Evolutionary conservation across 2,797 vertebrate species (phyloP), one percentile per base, ranked within the genome.

Genomic region (Gouania willdenowi): DNA sequence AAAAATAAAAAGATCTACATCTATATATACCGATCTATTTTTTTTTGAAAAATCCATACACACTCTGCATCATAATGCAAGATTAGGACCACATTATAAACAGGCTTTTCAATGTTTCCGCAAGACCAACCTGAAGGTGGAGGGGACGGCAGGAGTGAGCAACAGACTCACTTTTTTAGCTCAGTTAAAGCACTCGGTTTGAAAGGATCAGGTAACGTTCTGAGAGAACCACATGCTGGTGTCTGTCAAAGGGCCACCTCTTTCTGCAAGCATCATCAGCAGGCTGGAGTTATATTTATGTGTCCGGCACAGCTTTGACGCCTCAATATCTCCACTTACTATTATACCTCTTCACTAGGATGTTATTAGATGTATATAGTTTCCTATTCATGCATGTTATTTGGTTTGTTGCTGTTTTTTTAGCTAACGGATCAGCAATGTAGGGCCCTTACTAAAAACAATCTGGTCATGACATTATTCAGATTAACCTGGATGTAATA

Each of bases 241-340:
- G 95, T 98, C 97, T 72, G 79, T 99, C 97, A 99, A 94, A 91
- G 67, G 55, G 59, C 60, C 71, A 82, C 83, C 89, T 90, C 84
- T 91, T 89, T 90, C 84, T 91, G 90, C 88, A 88, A 87, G 79
- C 91, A 91, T 90, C 86, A 86, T 90, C 88, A 90, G 82, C 81
- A 85, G 77, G 76, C 66, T 77, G 45, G 54, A 17, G 76, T 86
- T 86, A 85, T 84, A 88, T 68, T 84, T 88, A 85, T 87, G 84
- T 86, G 89, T 77, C 63, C 62, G 66, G 82, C 58, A 63, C 53
- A 62, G 66, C 75, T 75, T 66, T 44, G 73, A 55, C 27, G 45
- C 66, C 50, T 56, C 40, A 23, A 61, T 63, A 58, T 22, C 51
- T 66, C 52, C 61, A 54, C 64, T 73, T 41, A 57, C 48, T 41